Base-by-base conservation (phyloP, 64 coral and sea anemone species). In the Actinia tenebrosa region DNA sequence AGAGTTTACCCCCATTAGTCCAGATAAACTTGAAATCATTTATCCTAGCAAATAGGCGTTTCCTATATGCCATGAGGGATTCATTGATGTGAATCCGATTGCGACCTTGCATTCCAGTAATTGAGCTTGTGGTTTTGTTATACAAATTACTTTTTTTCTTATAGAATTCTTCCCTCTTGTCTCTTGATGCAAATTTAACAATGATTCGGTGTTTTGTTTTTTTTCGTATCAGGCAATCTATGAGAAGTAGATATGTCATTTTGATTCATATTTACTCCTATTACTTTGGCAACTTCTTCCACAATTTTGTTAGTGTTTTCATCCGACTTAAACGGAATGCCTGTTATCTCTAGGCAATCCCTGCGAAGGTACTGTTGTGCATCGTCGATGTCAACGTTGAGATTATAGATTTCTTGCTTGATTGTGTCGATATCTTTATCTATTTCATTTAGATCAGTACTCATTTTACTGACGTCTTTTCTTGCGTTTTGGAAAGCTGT, bases 151-250 rank as follows among this genome's bases (percentile, higher is more conserved):
- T 45, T 15, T 83, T 63, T 56, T 66, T 86, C 45, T 18, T 25
- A 71, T 91, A 86, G 23, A 91, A 44, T 44, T 91, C 89, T 14
- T 91, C 56, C 44, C 84, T 62, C 44, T 91, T 91, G 18, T 80
- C 56, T 55, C 84, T 46, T 62, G 26, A 6, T 10, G 84, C 77
- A 61, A 91, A 91, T 56, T 86, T 91, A 15, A 68, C 89, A 22
- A 91, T 91, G 50, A 91, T 59, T 56, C 84, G 72, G 59, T 86
- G 71, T 64, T 91, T 91, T 22, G 64, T 37, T 54, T 17, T 86
- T 86, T 79, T 79, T 91, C 15, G 77, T 86, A 44, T 86, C 84
- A n/a, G 71, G 72, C 42, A 86, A 20, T 82, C 84, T 55, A 79
- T 91, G 89, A 18, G 19, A 44, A 43, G 68, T 87, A 55, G 53